Conservation (phyloP, 2,113 vertebrate genomes). For the Cairina moschata region DNA sequence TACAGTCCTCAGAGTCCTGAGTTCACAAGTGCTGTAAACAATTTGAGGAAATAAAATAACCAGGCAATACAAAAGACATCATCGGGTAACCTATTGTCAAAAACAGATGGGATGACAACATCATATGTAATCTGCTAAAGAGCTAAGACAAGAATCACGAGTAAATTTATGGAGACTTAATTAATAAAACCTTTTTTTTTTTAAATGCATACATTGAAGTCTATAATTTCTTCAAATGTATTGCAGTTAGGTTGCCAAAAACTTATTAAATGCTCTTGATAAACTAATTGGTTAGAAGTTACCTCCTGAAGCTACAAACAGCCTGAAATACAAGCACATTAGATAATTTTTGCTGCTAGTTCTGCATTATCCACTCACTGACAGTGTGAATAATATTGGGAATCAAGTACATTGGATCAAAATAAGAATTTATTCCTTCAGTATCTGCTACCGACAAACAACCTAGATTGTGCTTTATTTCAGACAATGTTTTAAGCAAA, state of each 20-base stretch:
- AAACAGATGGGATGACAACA: conserved; percentile 13
- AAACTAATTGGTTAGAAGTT: not conserved
- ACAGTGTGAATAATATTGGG: not conserved
- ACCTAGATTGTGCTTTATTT: not conserved
- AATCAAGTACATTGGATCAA: not conserved
- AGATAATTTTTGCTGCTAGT: not conserved
- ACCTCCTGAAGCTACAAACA: not conserved
- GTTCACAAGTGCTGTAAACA: not conserved
- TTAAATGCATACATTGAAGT: not conserved
- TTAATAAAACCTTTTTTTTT: not conserved
- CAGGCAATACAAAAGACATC: not conserved
- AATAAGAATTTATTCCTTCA: conserved; percentile 3
- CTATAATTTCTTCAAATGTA: not conserved
- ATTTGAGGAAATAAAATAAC: not conserved
- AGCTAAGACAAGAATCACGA: not conserved
- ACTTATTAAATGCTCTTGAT: conserved; percentile 2
- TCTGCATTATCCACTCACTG: not conserved
- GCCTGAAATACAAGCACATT: not conserved
- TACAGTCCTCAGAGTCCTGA: not conserved
- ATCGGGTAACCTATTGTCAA: not conserved
- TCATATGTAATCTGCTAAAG: not conserved
- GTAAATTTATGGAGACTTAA: not conserved
- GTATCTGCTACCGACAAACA: not conserved
- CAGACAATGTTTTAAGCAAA: not conserved
- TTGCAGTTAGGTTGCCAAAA: not conserved